Evolutionary conservation across 2,888 invertebrate genomes (phyloP).

Genomic region (Maniola hyperantus): DNA sequence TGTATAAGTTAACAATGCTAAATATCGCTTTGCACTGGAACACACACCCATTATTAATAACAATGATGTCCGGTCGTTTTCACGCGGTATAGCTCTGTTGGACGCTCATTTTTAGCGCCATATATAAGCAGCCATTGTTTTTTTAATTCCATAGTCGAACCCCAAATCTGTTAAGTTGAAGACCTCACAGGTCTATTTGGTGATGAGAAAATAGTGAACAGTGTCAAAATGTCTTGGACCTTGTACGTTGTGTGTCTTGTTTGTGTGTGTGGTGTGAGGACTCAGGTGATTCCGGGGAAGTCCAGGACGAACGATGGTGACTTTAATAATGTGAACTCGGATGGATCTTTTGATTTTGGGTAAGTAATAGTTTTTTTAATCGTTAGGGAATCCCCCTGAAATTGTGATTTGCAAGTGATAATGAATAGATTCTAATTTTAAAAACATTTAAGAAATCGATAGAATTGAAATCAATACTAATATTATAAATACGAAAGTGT

Average conservation of each 20-base stretch:
- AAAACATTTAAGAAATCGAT: no score
- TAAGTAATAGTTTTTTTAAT: constrained; percentile 42
- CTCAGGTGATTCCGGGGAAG: constrained; percentile 75
- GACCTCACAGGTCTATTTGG: constrained; percentile 42
- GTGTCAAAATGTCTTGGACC: constrained; percentile 67
- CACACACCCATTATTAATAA: constrained; percentile 61
- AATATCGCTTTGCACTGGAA: constrained; percentile 37
- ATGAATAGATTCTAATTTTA: no score
- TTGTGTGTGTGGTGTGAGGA: constrained; percentile 70
- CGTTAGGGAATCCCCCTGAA: background rate
- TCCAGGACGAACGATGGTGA: constrained; percentile 80
- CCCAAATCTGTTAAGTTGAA: constrained; percentile 52
- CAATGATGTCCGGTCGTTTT: constrained; percentile 80
- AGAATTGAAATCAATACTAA: no score
- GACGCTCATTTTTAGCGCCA: constrained; percentile 73
- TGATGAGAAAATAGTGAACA: constrained; percentile 44
- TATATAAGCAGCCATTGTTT: constrained; percentile 76
- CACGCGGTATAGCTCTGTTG: constrained; percentile 69
- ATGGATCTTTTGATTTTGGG: constrained; percentile 90
- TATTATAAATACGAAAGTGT: no score
- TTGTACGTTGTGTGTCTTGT: constrained; percentile 59
- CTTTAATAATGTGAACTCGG: constrained; percentile 85
- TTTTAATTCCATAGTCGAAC: constrained; percentile 68
- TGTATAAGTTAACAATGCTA: constrained; percentile 5
- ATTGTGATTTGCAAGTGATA: background rate